These are phyloP conservation scores for Lepidothrix coronata DNA, from an alignment of 2,113 vertebrate genomes.

Conservation along the genomic window DNA sequence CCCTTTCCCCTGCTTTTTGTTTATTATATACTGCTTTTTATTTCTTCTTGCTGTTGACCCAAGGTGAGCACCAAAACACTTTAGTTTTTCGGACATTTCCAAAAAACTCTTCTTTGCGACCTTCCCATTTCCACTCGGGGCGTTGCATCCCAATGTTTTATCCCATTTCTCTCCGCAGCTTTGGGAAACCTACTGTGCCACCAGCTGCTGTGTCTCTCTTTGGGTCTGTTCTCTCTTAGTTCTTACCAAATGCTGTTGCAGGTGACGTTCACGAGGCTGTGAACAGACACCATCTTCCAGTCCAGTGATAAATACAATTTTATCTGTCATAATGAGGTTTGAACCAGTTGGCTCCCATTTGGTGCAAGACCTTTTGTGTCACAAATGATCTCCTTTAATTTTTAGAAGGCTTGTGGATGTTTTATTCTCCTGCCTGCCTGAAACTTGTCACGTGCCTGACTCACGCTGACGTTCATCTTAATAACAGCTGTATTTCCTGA, in stretches of 20 bases:
- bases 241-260: neutral
- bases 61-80: neutral
- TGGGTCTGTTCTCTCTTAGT: neutral
- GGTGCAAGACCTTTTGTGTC: neutral
- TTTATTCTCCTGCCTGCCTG: neutral
- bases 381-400: neutral
- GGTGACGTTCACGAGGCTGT: neutral
- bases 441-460: neutral
- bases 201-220: slow-evolving; percentile 20
- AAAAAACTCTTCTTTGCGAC: neutral
- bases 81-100: neutral
- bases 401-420: neutral
- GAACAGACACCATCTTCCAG: slow-evolving; percentile 12
- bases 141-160: neutral
- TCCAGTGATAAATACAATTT: slow-evolving; percentile 5
- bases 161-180: neutral
- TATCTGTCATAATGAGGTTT: slow-evolving; percentile 15
- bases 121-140: neutral
- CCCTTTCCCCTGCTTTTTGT: neutral
- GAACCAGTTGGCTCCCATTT: neutral
- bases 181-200: slow-evolving; percentile 31
- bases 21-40: neutral
- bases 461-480: neutral
- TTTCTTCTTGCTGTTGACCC: neutral
- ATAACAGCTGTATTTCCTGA: slow-evolving; percentile 10